These are phyloP conservation scores for Muschampia plurimacula DNA, from an alignment of 2,888 invertebrate species.

Conservation along the genomic window DNA sequence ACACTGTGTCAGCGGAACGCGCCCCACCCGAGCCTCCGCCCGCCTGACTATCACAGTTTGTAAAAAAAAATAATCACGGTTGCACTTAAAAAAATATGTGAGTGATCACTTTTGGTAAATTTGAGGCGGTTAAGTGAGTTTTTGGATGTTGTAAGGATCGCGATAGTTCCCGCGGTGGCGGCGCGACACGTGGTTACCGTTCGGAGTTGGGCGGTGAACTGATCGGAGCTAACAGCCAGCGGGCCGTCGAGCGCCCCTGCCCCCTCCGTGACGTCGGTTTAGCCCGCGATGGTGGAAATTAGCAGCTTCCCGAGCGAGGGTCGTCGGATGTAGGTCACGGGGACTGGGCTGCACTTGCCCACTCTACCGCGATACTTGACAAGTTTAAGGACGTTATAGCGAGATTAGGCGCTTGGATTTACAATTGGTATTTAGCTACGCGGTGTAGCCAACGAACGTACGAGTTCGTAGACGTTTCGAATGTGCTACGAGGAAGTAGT, in stretches of 20 bases:
- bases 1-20: slow-evolving; percentile 85
- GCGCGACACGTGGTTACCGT: slow-evolving; percentile 66
- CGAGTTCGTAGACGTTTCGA: slow-evolving; percentile 41
- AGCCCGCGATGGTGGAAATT: slow-evolving; percentile 81
- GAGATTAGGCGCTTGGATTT: slow-evolving; percentile 62
- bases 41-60: slow-evolving; percentile 76
- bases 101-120: slow-evolving; percentile 58
- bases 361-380: slow-evolving; percentile 78
- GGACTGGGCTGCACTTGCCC: slow-evolving; percentile 82
- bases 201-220: slow-evolving; percentile 78
- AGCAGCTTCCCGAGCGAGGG: slow-evolving; percentile 85
- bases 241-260: slow-evolving; percentile 63
- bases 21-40: slow-evolving; percentile 79
- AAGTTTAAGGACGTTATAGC: slow-evolving; percentile 82
- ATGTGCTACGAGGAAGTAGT: slow-evolving; percentile 22
- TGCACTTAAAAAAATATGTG: slow-evolving; percentile 64
- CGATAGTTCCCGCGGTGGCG: slow-evolving; percentile 56
- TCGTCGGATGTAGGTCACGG: slow-evolving; percentile 84
- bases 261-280: slow-evolving; percentile 74
- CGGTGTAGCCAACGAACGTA: slow-evolving; percentile 47
- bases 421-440: slow-evolving; percentile 48
- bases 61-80: slow-evolving; percentile 67
- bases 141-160: slow-evolving; percentile 55
- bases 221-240: slow-evolving; percentile 68
- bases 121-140: slow-evolving; percentile 65